A percentile compares a stretch with the other conserved stretches of the same genome.
phyloP scores from a whole-genome alignment of 2,113 vertebrate genomes.

The Hucho hucho region DNA sequence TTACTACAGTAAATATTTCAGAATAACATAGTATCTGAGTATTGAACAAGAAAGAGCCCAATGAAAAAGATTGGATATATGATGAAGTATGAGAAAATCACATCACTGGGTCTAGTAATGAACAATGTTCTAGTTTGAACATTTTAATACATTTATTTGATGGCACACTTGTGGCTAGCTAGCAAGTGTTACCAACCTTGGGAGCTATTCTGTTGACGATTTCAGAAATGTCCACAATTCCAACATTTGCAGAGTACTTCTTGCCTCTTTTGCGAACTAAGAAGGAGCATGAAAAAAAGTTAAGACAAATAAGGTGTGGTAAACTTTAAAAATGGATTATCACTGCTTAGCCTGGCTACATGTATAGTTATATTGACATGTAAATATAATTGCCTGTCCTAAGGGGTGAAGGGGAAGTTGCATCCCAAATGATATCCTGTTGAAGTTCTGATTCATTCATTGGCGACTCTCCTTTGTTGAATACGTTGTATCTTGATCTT shows the following conservation, averaged over 20 bases:
- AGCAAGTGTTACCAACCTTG: constrained; percentile 74
- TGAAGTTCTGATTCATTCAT: constrained; percentile 64
- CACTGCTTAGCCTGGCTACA: background rate
- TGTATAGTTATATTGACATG: background rate
- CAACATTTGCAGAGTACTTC: constrained; percentile 46
- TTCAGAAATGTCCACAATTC: constrained; percentile 83
- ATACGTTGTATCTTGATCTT: constrained; percentile 28
- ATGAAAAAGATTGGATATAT: too few species aligned
- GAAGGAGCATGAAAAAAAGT: background rate
- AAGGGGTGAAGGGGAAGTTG: constrained; percentile 63
- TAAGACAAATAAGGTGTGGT: background rate
- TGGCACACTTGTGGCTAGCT: too few species aligned
- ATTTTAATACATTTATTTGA: too few species aligned
- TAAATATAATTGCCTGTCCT: constrained; percentile 39
- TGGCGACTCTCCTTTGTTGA: constrained; percentile 57
- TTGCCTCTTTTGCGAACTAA: constrained; percentile 73
- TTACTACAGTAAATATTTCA: background rate
- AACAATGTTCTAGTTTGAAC: too few species aligned
- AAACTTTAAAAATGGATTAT: background rate
- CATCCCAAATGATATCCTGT: constrained; percentile 78
- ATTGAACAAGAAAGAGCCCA: too few species aligned
- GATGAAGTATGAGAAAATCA: too few species aligned
- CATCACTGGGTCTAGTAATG: too few species aligned
- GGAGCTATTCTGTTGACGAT: constrained; percentile 93
- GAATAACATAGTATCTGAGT: too few species aligned